Conservation (phyloP, 2,797 vertebrate species). For the Gila robusta region DNA sequence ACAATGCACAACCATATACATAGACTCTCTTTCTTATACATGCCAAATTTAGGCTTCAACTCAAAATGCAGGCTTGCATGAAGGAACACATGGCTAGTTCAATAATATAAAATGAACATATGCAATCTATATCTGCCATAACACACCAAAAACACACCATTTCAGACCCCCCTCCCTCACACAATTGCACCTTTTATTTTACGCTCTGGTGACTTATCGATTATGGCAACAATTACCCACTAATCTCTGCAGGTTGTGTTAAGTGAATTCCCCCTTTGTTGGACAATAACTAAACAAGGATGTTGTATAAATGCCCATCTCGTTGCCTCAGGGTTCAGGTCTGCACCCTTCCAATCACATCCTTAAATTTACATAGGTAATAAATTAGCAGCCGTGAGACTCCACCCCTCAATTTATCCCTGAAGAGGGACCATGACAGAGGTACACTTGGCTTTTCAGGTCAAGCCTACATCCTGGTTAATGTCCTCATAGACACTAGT, state of each 20-base stretch:
- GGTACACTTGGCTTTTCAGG: constrained; percentile 65
- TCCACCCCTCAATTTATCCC: constrained; percentile 79
- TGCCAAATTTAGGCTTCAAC: constrained; percentile 57
- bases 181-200: constrained; percentile 83
- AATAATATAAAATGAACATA: constrained; percentile 49
- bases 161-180: constrained; percentile 64
- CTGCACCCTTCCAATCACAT: constrained; percentile 77
- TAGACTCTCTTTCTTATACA: constrained; percentile 59
- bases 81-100: constrained; percentile 46
- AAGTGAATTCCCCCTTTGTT: constrained; percentile 86
- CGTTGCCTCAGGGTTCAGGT: constrained; percentile 80
- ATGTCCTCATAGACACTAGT: background rate
- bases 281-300: constrained; percentile 87
- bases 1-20: constrained; percentile 61
- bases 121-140: constrained; percentile 61
- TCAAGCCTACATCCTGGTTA: constrained; percentile 54
- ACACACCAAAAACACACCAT: constrained; percentile 67
- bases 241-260: constrained; percentile 84
- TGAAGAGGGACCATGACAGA: constrained; percentile 65
- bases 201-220: constrained; percentile 87
- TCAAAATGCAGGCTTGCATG: constrained; percentile 53
- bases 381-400: constrained; percentile 77
- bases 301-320: constrained; percentile 77
- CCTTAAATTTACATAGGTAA: constrained; percentile 65
- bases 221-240: constrained; percentile 86